Evolutionary conservation across 2,888 invertebrate genomes (phyloP).

Genomic region (Polydrusus tereticollis): DNA sequence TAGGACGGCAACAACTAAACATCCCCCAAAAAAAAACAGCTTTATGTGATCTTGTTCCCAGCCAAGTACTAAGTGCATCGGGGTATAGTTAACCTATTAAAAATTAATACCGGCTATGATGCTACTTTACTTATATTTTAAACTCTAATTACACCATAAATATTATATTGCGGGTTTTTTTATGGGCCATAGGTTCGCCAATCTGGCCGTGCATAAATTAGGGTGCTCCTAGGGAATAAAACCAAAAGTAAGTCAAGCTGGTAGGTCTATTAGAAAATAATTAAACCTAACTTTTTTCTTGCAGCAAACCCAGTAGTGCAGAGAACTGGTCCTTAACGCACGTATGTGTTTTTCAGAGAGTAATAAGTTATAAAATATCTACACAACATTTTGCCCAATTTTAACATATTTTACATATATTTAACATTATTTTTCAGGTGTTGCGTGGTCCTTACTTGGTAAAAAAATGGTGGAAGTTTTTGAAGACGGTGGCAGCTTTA

Average conservation of each 20-base stretch:
- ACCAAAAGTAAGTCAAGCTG: slow-evolving; percentile 21
- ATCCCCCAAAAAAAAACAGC: no score
- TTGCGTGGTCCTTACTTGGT: slow-evolving; percentile 68
- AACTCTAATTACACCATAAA: background rate
- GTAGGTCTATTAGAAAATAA: slow-evolving; percentile 12
- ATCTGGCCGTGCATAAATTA: slow-evolving; percentile 26
- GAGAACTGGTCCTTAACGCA: background rate
- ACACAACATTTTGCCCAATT: background rate
- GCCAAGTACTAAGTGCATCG: no score
- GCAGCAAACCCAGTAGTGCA: background rate
- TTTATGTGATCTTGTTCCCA: no score
- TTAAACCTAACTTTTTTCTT: background rate
- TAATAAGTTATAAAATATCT: background rate
- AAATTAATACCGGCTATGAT: no score
- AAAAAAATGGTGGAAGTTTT: slow-evolving; percentile 59
- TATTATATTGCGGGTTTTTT: slow-evolving; percentile 46
- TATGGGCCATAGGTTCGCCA: slow-evolving; percentile 50
- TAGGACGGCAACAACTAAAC: no score
- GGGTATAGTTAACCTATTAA: no score
- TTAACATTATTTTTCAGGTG: slow-evolving; percentile 59
- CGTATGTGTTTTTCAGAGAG: background rate
- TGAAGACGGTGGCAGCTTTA: slow-evolving; percentile 63
- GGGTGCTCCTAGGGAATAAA: background rate
- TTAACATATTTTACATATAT: background rate
- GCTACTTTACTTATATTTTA: no score